Percentiles rank a stretch among this genome's conserved stretches.
Evolutionary conservation across 2,113 vertebrate species (phyloP).

Genomic region (Chascanopsetta lugubris): DNA sequence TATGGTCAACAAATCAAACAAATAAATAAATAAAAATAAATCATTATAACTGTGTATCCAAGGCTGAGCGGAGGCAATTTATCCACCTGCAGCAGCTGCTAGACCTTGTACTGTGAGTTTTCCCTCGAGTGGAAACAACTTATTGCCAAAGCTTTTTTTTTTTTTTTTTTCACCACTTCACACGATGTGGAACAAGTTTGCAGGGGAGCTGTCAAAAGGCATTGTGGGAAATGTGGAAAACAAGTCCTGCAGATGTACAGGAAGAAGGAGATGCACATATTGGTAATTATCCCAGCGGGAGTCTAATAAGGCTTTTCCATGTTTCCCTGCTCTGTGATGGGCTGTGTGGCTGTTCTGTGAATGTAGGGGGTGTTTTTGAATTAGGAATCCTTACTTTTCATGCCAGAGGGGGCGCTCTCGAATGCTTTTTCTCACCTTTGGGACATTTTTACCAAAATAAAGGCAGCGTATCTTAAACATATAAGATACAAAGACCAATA

Average conservation of each 20-base stretch:
- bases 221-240: not conserved
- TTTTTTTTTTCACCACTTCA: no score
- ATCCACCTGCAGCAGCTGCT: not conserved
- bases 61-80: not conserved
- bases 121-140: not conserved
- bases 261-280: not conserved
- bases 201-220: not conserved
- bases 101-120: not conserved
- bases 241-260: not conserved
- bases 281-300: not conserved
- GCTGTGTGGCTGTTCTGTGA: no score
- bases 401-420: no score
- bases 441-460: no score
- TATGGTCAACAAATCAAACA: not conserved
- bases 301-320: no score
- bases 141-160: not conserved
- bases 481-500: no score
- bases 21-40: not conserved
- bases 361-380: no score
- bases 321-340: no score
- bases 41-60: not conserved
- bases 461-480: no score
- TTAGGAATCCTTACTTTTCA: no score
- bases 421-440: no score
- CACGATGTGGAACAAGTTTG: slow-evolving; percentile 2